A percentile compares a stretch with the other conserved stretches of the same genome.
These are phyloP conservation scores for Craseonycteris thonglongyai DNA, from an alignment of 2,113 vertebrate genomes.

Conservation along the genomic window DNA sequence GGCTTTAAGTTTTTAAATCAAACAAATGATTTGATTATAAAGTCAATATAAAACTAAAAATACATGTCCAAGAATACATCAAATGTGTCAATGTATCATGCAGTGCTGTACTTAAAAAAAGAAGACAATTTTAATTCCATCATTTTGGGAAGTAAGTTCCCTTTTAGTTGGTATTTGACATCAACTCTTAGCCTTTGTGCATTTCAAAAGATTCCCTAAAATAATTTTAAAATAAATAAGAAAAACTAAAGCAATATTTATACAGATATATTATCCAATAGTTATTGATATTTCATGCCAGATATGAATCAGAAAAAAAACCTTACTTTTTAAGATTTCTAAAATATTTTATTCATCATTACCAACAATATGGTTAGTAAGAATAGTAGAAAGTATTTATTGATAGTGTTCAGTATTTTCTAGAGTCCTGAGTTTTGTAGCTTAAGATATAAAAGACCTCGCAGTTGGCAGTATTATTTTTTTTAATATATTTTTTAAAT, in stretches of 20 bases:
- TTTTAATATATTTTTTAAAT: too few relatives aligned
- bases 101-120: neutral
- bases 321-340: neutral
- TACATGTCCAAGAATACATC: neutral
- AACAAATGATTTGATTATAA: slow-evolving; percentile 32
- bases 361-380: neutral
- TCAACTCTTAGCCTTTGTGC: neutral
- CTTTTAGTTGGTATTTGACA: neutral
- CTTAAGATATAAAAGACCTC: neutral
- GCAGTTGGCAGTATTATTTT: neutral
- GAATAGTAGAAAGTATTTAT: neutral
- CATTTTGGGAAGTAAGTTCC: neutral
- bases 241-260: neutral
- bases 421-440: neutral
- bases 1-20: slow-evolving; percentile 30
- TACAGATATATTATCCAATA: neutral
- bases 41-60: neutral
- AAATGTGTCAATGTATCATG: neutral
- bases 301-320: neutral
- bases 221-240: neutral
- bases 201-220: neutral
- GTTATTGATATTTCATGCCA: neutral
- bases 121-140: neutral
- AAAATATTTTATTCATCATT: neutral
- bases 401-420: neutral